Percentiles rank a stretch among this genome's conserved stretches.
phyloP scores from a whole-genome alignment of 2,888 invertebrate genomes.

The Cataglyphis altisquamis region DNA sequence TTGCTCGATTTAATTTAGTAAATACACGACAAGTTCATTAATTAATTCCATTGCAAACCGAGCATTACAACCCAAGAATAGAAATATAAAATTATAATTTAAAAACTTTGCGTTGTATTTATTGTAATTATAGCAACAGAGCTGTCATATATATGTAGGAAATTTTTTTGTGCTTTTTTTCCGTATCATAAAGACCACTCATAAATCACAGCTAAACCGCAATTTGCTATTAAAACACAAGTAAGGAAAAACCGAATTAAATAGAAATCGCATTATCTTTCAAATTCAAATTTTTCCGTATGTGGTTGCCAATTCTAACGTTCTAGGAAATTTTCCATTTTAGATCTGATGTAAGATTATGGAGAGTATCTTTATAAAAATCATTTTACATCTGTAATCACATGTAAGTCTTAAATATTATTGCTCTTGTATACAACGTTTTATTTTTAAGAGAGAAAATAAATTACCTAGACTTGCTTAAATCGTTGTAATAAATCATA shows the following conservation, averaged over 20 bases:
- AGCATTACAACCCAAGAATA: background rate
- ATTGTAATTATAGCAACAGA: background rate
- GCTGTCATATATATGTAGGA: background rate
- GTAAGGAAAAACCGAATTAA: constrained; percentile 24
- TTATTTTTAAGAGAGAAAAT: background rate
- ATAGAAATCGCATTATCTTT: background rate
- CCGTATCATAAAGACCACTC: background rate
- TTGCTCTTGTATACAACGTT: background rate
- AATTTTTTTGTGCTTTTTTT: background rate
- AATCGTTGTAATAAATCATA: constrained; percentile 35
- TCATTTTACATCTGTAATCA: background rate
- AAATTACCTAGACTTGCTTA: background rate
- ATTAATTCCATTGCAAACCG: background rate
- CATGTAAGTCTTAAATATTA: constrained; percentile 1
- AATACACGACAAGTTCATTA: constrained; percentile 12
- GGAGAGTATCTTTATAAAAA: background rate
- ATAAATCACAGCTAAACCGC: background rate
- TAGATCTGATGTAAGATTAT: background rate
- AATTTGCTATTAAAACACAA: background rate
- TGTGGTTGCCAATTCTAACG: background rate
- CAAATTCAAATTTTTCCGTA: background rate
- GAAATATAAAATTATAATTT: background rate
- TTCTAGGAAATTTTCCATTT: constrained; percentile 20
- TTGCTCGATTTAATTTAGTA: constrained; percentile 13
- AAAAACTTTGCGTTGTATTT: background rate